Conservation (phyloP, 2,888 invertebrate genomes). For the Sminthurinus aureus region DNA sequence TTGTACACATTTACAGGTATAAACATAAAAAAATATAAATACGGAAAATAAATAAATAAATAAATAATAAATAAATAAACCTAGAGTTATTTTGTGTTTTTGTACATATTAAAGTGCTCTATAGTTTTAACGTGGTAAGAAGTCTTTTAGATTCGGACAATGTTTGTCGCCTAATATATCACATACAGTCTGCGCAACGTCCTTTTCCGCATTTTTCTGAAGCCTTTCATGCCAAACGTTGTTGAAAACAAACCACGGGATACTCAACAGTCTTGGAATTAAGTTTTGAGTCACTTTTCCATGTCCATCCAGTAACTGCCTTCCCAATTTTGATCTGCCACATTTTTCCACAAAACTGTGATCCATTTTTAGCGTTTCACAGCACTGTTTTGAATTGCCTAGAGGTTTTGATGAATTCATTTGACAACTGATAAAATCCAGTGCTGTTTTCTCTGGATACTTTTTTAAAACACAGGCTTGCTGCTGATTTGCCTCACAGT, state of each 20-base stretch:
- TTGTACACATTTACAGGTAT: no score
- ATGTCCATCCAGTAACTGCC: neutral
- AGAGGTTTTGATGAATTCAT: neutral
- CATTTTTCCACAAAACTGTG: neutral
- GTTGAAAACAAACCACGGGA: neutral
- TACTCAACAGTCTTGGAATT: neutral
- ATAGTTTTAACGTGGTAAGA: no score
- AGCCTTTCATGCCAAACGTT: neutral
- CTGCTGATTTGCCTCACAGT: neutral
- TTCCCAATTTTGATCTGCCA: neutral
- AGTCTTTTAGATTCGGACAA: neutral
- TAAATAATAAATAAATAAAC: no score
- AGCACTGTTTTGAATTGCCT: neutral
- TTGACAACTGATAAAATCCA: neutral
- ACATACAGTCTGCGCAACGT: neutral
- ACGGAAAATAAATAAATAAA: no score
- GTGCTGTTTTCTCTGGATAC: neutral
- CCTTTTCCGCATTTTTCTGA: neutral
- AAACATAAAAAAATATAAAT: no score
- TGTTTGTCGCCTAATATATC: neutral
- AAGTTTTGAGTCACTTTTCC: neutral
- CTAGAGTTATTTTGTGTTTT: no score
- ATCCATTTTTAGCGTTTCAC: neutral
- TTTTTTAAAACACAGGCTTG: neutral
- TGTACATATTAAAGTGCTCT: no score